Conservation (phyloP, 2,113 vertebrate genomes). For the Coptodon bakossiorum region DNA sequence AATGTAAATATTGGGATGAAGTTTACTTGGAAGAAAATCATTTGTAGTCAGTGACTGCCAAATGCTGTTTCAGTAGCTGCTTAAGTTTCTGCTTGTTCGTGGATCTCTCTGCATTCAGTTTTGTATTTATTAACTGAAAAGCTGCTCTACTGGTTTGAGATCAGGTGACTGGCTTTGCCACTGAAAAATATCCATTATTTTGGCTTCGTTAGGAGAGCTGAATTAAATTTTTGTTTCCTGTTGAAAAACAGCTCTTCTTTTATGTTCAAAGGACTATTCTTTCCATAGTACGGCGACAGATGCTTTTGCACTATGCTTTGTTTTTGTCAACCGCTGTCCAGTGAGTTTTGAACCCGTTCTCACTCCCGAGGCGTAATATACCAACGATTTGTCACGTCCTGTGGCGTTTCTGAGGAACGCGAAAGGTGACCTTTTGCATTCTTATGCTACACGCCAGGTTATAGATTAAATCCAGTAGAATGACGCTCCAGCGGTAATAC, state of each 20-base stretch:
- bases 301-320: neutral
- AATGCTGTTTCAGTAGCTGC: neutral
- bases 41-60: neutral
- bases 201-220: neutral
- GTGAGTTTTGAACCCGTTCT: neutral
- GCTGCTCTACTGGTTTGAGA: neutral
- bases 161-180: neutral
- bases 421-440: neutral
- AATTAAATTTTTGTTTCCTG: neutral
- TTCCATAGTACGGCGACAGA: rapidly evolving
- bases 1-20: neutral
- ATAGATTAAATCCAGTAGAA: neutral
- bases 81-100: neutral
- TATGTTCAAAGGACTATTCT: neutral
- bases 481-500: neutral
- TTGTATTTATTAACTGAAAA: rapidly evolving
- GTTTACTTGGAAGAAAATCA: neutral
- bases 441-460: rapidly evolving
- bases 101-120: neutral
- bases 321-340: rapidly evolving
- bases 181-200: neutral
- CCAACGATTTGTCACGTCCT: neutral
- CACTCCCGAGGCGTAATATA: rapidly evolving
- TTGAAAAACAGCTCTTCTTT: neutral
- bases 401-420: rapidly evolving